These are phyloP conservation scores for Eupsittula cactorum DNA, from an alignment of 2,113 vertebrate species.

Conservation along the genomic window DNA sequence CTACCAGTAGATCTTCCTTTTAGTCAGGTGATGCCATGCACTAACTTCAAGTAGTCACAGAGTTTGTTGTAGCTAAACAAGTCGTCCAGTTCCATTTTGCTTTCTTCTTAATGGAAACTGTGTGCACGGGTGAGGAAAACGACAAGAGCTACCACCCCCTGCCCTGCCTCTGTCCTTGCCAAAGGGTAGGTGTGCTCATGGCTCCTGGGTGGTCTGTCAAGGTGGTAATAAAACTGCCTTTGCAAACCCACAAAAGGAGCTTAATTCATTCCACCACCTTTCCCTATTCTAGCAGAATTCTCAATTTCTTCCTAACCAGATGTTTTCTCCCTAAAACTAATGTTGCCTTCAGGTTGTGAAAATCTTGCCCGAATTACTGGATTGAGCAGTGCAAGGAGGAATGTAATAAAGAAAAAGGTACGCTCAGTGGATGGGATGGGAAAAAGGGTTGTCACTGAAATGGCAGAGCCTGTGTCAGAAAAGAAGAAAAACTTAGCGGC, in stretches of 20 bases:
- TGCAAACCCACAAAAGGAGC: background rate
- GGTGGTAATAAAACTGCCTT: background rate
- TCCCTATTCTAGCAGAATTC: background rate
- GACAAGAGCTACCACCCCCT: background rate
- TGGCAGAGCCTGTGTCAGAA: background rate
- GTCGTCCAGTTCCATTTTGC: background rate
- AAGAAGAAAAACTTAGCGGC: background rate
- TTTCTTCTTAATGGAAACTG: slow-evolving; percentile 24
- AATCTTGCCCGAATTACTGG: background rate
- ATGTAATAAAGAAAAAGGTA: background rate
- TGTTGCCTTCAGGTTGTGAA: background rate
- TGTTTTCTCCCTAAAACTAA: background rate
- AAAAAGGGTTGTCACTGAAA: background rate
- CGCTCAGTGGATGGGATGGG: background rate
- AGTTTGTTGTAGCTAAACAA: background rate
- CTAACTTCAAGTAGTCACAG: background rate
- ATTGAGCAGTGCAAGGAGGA: background rate
- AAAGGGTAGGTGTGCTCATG: background rate
- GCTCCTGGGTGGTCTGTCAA: background rate
- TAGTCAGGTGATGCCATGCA: background rate
- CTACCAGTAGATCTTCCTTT: background rate
- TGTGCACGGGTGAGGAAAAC: background rate
- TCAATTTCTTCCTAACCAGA: background rate
- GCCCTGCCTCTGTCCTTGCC: background rate
- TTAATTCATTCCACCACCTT: background rate